These are phyloP conservation scores for Pithys albifrons DNA, from an alignment of 2,113 vertebrate genomes.

Conservation along the genomic window DNA sequence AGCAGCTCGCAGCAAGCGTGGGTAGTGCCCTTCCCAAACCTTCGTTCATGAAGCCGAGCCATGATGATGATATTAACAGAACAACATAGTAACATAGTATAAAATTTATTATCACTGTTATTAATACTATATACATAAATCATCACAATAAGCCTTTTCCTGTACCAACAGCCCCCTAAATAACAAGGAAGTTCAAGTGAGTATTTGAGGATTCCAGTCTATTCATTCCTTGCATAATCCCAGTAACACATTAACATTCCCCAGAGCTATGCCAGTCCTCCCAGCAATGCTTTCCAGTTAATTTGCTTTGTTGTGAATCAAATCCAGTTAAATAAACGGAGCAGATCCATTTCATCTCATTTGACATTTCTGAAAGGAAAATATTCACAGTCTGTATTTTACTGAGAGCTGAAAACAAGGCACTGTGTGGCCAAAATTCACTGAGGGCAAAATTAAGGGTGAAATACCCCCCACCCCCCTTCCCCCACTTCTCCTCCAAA, in stretches of 20 bases:
- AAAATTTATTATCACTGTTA: background rate
- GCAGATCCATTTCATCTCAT: background rate
- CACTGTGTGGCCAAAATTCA: background rate
- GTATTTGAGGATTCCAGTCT: background rate
- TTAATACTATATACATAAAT: background rate
- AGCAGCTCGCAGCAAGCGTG: no score
- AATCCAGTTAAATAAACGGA: background rate
- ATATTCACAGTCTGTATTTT: background rate
- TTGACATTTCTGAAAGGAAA: background rate
- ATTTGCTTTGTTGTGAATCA: background rate
- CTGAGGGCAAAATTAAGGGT: background rate
- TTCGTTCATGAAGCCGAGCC: no score
- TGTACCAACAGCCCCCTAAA: background rate
- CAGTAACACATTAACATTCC: background rate
- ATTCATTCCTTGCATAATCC: background rate
- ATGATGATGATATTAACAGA: no score
- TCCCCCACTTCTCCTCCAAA: background rate
- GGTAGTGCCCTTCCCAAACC: no score
- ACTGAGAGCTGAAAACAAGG: background rate
- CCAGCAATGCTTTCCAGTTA: background rate
- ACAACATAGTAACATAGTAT: background rate
- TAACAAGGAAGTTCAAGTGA: background rate
- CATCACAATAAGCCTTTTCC: background rate
- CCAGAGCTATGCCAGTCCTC: background rate
- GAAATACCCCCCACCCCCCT: background rate